These are phyloP conservation scores for Hemicrepidius hirtus DNA, from an alignment of 2,888 invertebrate species.

Conservation along the genomic window DNA sequence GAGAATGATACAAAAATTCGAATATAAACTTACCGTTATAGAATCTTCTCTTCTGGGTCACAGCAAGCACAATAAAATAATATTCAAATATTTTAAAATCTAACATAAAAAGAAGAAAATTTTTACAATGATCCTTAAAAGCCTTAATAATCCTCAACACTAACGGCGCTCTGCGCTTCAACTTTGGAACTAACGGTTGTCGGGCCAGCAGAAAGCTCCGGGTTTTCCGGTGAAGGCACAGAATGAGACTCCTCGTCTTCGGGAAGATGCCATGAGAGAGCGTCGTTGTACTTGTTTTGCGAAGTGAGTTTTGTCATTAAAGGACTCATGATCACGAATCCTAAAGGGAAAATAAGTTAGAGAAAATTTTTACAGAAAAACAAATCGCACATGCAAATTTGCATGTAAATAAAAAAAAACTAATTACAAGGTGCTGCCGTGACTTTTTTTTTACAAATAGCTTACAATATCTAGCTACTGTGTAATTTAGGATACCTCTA, in stretches of 20 bases:
- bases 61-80: background rate
- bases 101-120: background rate
- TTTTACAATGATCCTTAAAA: background rate
- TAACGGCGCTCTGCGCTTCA: conserved; percentile 27
- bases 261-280: conserved; percentile 80
- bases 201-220: conserved; percentile 6
- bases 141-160: conserved; percentile 26
- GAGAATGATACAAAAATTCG: too few relatives aligned
- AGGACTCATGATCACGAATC: conserved; percentile 72
- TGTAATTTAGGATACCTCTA: too few relatives aligned
- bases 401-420: too few relatives aligned
- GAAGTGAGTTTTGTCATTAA: conserved; percentile 73
- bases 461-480: too few relatives aligned
- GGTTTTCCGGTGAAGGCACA: background rate
- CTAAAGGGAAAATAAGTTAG: conserved; percentile 28
- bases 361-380: background rate
- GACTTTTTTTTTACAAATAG: too few relatives aligned
- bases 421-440: too few relatives aligned
- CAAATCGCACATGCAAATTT: too few relatives aligned
- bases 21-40: too few relatives aligned
- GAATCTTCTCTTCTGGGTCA: too few relatives aligned
- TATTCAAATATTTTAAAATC: too few relatives aligned
- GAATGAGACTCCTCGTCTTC: conserved; percentile 53
- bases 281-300: conserved; percentile 78
- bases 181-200: background rate